Evolutionary conservation across 2,797 vertebrate species (phyloP).

Genomic region (Dermochelys coriacea): DNA sequence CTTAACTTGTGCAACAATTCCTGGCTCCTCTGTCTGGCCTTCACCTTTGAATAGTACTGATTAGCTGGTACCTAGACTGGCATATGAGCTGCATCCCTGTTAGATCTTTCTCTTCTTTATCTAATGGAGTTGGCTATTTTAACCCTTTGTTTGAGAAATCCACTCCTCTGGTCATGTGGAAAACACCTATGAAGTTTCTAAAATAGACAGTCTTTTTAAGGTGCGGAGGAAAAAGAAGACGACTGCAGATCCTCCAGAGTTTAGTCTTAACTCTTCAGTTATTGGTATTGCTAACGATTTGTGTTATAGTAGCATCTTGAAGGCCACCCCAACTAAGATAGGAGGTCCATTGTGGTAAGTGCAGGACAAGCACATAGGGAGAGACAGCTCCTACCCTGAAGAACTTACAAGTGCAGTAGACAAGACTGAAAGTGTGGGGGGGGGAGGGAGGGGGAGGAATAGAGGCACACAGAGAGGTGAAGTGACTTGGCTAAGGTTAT

Average conservation of each 20-base stretch:
- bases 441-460: not conserved
- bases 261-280: slow-evolving; percentile 24
- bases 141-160: slow-evolving; percentile 66
- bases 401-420: slow-evolving; percentile 55
- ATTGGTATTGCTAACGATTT: slow-evolving; percentile 28
- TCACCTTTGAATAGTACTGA: slow-evolving; percentile 79
- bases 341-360: not conserved
- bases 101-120: slow-evolving; percentile 64
- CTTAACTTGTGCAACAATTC: slow-evolving; percentile 78
- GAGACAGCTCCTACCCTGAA: slow-evolving; percentile 42
- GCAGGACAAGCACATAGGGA: not conserved
- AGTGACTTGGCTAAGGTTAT: slow-evolving; percentile 58
- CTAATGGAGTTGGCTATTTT: slow-evolving; percentile 55
- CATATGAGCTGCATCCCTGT: slow-evolving; percentile 60
- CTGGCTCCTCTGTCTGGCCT: slow-evolving; percentile 70
- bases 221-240: not conserved
- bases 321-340: not conserved
- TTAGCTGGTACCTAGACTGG: slow-evolving; percentile 72
- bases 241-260: not conserved
- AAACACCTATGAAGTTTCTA: slow-evolving; percentile 30
- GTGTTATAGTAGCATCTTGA: slow-evolving; percentile 31
- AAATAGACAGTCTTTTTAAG: not conserved
- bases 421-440: slow-evolving; percentile 32
- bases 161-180: not conserved
- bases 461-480: slow-evolving; percentile 56